Percentiles rank a stretch among this genome's conserved stretches.
These are phyloP conservation scores for Maconellicoccus hirsutus DNA, from an alignment of 1,140 invertebrate genomes.

Conservation along the genomic window DNA sequence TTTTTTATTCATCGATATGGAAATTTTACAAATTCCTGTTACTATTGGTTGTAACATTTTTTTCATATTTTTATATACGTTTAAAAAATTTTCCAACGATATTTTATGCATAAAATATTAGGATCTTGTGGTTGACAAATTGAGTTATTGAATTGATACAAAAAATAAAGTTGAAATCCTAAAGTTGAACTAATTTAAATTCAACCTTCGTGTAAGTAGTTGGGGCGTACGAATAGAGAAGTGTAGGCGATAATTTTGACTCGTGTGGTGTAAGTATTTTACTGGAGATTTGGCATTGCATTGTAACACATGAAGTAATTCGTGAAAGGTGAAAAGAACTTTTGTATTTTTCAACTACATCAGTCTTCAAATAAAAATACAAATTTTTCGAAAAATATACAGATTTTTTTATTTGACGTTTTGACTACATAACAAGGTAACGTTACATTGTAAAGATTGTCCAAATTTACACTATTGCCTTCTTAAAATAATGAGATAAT, in stretches of 20 bases:
- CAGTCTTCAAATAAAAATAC: not conserved
- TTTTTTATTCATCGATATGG: too few relatives aligned
- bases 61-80: too few relatives aligned
- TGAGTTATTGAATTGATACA: too few relatives aligned
- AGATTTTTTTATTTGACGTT: not conserved
- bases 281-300: not conserved
- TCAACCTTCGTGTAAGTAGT: not conserved
- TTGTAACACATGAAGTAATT: too few relatives aligned
- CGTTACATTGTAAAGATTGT: not conserved
- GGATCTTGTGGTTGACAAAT: too few relatives aligned
- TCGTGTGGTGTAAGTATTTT: not conserved
- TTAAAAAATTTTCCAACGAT: too few relatives aligned
- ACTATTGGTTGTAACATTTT: too few relatives aligned
- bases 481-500: constrained; percentile 5
- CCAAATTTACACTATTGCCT: not conserved
- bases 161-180: too few relatives aligned
- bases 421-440: not conserved
- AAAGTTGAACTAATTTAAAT: not conserved
- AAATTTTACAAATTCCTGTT: too few relatives aligned
- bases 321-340: not conserved
- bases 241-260: not conserved
- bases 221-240: not conserved
- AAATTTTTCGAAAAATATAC: not conserved
- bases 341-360: not conserved
- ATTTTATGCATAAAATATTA: too few relatives aligned